A percentile compares a stretch with the other conserved stretches of the same genome.
These are phyloP conservation scores for Phocoena sinus DNA, from an alignment of 2,113 vertebrate genomes.

Conservation along the genomic window DNA sequence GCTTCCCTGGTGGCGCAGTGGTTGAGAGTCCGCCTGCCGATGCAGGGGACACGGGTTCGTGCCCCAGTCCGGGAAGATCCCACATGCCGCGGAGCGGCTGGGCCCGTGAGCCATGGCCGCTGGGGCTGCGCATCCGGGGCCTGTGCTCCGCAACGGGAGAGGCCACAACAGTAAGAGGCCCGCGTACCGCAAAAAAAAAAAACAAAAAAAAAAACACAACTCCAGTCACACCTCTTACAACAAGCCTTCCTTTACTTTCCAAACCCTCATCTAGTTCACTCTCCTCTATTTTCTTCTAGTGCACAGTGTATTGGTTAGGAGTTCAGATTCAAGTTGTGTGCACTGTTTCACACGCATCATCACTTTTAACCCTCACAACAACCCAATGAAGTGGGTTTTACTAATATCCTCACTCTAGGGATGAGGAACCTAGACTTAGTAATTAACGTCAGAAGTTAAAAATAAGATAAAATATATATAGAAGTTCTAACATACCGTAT, in stretches of 20 bases:
- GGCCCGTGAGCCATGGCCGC: no score
- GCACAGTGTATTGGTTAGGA: fast-evolving
- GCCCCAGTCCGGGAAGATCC: no score
- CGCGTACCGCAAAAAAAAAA: no score
- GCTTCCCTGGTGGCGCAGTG: no score
- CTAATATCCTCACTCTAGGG: background rate
- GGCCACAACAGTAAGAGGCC: no score
- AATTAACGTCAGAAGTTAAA: background rate
- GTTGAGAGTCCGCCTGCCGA: no score
- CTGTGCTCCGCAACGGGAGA: no score
- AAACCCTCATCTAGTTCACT: fast-evolving
- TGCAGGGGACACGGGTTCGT: no score
- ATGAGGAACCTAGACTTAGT: background rate
- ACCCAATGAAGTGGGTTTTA: background rate
- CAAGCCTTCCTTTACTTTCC: background rate
- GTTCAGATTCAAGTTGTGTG: no score
- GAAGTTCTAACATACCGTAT: background rate
- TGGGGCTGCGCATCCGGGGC: no score
- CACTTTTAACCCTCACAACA: background rate
- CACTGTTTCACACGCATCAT: fast-evolving
- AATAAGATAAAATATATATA: background rate
- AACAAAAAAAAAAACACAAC: background rate
- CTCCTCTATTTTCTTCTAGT: background rate
- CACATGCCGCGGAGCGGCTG: no score
- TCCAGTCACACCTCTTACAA: no score